Base-by-base conservation (phyloP, 2,888 invertebrate species). In the Agonopterix arenella region DNA sequence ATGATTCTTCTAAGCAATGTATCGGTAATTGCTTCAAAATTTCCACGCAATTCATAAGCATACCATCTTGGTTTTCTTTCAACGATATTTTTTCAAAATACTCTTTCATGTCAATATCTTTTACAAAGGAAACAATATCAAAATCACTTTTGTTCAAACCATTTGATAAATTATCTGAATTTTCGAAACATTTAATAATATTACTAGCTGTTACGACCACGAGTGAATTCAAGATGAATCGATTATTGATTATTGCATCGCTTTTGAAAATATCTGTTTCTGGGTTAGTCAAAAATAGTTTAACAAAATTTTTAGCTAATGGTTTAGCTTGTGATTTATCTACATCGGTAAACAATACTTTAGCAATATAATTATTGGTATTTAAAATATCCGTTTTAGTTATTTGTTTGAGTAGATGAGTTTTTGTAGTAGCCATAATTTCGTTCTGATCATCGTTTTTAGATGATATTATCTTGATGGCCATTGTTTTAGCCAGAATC, bases 1-100 rank as follows among this genome's bases (percentile, higher is more conserved):
- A 74, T 54, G 75, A 80, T 66, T 89, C 89, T 46, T 82, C 81
- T 45, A 89, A 66, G 67, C 80, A 76, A 51, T 79, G 66, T 44
- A 89, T 69, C 50, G 76, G 73, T 48, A 89, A 56, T 18, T 70
- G 58, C 53, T 77, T 80, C 13, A 84, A 55, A 5, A 88, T 57
- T 3, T 83, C 78, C 0, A 89, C 48, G 45, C 68, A 71, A 42
- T 64, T 70, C 47, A 63, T 58, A 7, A 83, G 52, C 11, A 55
- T 61, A 16, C 74, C 73, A 36, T 72, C 66, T 45, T 65, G 54
- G 42, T 70, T 61, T 38, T 62, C 55, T 57, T 60, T 61, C 8
- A 74, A 36, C 16, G 53, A 53, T 7, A 77, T 56, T 45, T 61
- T 56, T 48, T 64, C 58, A 41, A 84, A 79, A 60, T 70, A 77